Conservation (phyloP, 2,797 vertebrate species). For the Ceryle rudis region DNA sequence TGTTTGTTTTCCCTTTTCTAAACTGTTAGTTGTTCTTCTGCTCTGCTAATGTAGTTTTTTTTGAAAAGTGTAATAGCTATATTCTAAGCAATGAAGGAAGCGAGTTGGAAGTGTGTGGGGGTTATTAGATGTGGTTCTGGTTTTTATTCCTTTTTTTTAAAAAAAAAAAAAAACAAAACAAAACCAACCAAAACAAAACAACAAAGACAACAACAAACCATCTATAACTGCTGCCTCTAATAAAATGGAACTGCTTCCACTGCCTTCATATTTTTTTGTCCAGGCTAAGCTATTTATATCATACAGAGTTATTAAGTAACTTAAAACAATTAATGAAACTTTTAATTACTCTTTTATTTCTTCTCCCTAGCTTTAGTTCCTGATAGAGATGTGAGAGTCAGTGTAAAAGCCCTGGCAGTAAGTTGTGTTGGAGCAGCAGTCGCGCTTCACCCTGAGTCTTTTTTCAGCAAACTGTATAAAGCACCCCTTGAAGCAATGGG, state of each 20-base stretch:
- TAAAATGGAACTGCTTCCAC: not conserved
- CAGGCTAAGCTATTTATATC: not conserved
- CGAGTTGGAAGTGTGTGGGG: not conserved
- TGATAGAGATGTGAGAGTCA: slow-evolving; percentile 94
- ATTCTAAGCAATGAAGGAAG: not conserved
- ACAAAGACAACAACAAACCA: no score
- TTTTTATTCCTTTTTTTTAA: not conserved
- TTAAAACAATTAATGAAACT: not conserved
- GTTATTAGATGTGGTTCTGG: not conserved
- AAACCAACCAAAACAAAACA: no score
- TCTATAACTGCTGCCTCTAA: not conserved
- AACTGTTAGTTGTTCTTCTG: not conserved
- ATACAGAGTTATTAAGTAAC: not conserved
- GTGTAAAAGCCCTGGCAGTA: slow-evolving; percentile 95
- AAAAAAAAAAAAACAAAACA: not conserved
- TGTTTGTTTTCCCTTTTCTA: not conserved
- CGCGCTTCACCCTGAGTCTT: slow-evolving; percentile 91
- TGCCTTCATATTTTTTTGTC: not conserved
- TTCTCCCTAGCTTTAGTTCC: slow-evolving; percentile 86
- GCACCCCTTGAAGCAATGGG: slow-evolving; percentile 82
- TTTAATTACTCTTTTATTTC: not conserved
- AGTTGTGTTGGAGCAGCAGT: slow-evolving; percentile 93
- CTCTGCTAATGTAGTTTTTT: not conserved
- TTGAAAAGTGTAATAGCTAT: not conserved
- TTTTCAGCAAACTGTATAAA: slow-evolving; percentile 93